phyloP scores from a whole-genome alignment of 2,113 vertebrate genomes.

The Procapra przewalskii region DNA sequence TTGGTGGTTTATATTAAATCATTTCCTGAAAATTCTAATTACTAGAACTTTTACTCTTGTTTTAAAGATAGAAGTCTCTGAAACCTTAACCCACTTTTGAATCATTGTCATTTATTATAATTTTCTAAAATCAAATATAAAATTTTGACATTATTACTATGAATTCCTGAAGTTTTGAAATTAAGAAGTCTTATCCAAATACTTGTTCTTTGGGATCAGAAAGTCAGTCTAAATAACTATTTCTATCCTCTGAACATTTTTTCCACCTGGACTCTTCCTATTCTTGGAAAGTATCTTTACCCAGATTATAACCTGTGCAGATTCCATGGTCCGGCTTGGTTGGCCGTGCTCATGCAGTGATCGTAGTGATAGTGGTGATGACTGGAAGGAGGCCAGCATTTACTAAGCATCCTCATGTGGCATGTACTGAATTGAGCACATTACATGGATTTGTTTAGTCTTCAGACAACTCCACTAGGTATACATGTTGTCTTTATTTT shows the following conservation, averaged over 20 bases:
- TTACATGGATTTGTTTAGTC: not conserved
- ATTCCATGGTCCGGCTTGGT: not conserved
- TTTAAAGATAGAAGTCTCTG: not conserved
- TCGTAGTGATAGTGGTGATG: not conserved
- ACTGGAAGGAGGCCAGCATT: not conserved
- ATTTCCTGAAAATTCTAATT: conserved; percentile 7
- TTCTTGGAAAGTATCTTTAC: not conserved
- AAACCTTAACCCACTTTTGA: conserved; percentile 9
- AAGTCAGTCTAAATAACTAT: not conserved
- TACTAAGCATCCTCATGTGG: not conserved
- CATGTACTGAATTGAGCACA: not conserved
- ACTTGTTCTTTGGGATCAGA: not conserved
- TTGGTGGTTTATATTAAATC: not conserved
- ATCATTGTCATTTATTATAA: not conserved
- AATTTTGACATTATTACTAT: not conserved
- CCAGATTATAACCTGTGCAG: not conserved
- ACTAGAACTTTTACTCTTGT: conserved; percentile 7
- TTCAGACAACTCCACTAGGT: not conserved
- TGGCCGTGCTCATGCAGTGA: not conserved
- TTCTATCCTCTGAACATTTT: not conserved
- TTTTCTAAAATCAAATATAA: conserved; percentile 1
- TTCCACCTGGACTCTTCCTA: not conserved
- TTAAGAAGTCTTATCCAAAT: not conserved
- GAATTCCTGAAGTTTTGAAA: not conserved
- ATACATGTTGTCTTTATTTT: not conserved